phyloP scores from a whole-genome alignment of 2,888 invertebrate species.

The Leptinotarsa juncta region DNA sequence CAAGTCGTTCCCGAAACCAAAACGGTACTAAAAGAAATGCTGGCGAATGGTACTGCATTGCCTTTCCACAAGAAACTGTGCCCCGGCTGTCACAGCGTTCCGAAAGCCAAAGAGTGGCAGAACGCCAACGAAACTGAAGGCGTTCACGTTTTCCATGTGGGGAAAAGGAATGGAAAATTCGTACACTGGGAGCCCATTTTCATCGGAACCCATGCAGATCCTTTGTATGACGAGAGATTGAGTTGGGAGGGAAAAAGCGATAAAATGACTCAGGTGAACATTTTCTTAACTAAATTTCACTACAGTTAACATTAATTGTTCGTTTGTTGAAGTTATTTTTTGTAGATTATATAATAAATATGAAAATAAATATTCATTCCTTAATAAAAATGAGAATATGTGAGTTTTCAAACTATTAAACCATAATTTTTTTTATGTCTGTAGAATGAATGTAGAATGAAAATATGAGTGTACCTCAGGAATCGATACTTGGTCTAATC shows the following conservation, averaged over 20 bases:
- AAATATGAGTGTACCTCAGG: too few relatives aligned
- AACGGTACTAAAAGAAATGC: slow-evolving; percentile 75
- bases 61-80: slow-evolving; percentile 93
- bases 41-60: slow-evolving; percentile 82
- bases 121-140: slow-evolving; percentile 76
- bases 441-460: too few relatives aligned
- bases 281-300: neutral
- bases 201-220: slow-evolving; percentile 89
- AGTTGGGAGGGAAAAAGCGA: slow-evolving; percentile 96
- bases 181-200: slow-evolving; percentile 95
- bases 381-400: too few relatives aligned
- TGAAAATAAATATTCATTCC: too few relatives aligned
- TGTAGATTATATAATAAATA: too few relatives aligned
- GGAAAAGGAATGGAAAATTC: slow-evolving; percentile 82
- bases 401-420: too few relatives aligned
- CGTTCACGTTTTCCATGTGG: slow-evolving; percentile 85
- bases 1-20: slow-evolving; percentile 79
- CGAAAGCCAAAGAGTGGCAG: slow-evolving; percentile 87
- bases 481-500: too few relatives aligned
- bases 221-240: slow-evolving; percentile 89
- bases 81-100: slow-evolving; percentile 89
- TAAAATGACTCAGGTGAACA: slow-evolving; percentile 91
- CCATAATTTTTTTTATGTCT: too few relatives aligned
- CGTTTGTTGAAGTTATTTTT: too few relatives aligned
- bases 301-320: too few relatives aligned